phyloP scores from a whole-genome alignment of 1,140 invertebrate genomes.

The Ptiloglossa arizonensis region DNA sequence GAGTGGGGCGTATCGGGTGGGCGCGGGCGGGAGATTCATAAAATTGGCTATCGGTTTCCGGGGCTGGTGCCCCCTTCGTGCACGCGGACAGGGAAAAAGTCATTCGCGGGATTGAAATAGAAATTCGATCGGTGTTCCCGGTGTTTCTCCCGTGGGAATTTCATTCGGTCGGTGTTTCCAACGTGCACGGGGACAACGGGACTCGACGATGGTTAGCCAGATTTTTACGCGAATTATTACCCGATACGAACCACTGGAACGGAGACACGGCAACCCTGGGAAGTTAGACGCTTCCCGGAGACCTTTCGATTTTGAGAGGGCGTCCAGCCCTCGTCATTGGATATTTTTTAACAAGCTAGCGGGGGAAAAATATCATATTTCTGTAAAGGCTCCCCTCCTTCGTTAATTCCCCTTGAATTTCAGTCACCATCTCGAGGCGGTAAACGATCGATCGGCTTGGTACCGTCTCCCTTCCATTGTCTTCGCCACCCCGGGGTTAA shows the following conservation, averaged over 20 bases:
- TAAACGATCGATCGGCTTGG: conserved; percentile 60
- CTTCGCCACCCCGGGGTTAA: conserved; percentile 69
- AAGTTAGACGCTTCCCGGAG: conserved; percentile 62
- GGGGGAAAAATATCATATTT: conserved; percentile 75
- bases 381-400: conserved; percentile 67
- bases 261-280: conserved; percentile 52
- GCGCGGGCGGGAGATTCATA: neutral
- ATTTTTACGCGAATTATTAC: neutral
- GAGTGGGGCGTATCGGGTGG: too few species aligned
- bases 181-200: too few species aligned
- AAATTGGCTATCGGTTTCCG: conserved; percentile 38
- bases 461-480: conserved; percentile 74
- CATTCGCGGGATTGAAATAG: conserved; percentile 41
- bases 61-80: too few species aligned
- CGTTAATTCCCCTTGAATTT: conserved; percentile 63
- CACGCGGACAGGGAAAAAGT: conserved; percentile 6
- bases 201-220: too few species aligned
- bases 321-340: conserved; percentile 62
- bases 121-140: conserved; percentile 27
- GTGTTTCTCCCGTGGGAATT: neutral
- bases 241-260: neutral
- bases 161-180: neutral
- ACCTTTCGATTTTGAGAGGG: conserved; percentile 63
- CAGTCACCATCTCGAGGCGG: conserved; percentile 63
- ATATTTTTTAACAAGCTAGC: conserved; percentile 77